phyloP scores from a whole-genome alignment of 2,888 invertebrate genomes.

The Lithophane semibrunnea region DNA sequence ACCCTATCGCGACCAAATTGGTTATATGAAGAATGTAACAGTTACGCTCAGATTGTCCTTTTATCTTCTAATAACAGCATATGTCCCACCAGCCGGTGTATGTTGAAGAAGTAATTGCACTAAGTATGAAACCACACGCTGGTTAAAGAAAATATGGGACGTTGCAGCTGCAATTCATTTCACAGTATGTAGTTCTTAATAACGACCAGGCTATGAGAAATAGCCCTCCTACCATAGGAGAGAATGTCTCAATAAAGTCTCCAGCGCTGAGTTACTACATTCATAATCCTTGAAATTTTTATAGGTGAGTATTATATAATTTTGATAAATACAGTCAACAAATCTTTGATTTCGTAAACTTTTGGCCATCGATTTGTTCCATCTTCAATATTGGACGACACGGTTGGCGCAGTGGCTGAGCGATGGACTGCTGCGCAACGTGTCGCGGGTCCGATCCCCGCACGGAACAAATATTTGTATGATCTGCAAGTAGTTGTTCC shows the following conservation, averaged over 20 bases:
- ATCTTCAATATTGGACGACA: neutral
- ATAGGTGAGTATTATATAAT: neutral
- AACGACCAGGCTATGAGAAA: slow-evolving; percentile 50
- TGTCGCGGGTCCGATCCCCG: no score
- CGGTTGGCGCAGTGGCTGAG: no score
- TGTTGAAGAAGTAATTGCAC: neutral
- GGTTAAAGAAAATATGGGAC: slow-evolving; percentile 23
- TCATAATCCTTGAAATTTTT: slow-evolving; percentile 15
- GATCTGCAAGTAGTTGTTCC: no score
- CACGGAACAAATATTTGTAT: no score
- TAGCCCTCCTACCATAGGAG: slow-evolving; percentile 18
- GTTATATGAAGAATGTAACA: neutral
- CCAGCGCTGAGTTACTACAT: slow-evolving; percentile 30
- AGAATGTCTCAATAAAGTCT: slow-evolving; percentile 26
- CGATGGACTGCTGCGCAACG: no score
- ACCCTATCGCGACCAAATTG: neutral
- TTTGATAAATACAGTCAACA: neutral
- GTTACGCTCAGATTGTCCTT: neutral
- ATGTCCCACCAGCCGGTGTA: neutral
- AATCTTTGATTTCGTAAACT: neutral
- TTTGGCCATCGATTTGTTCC: neutral
- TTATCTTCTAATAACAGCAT: neutral
- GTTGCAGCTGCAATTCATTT: slow-evolving; percentile 46
- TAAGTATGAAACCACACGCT: slow-evolving; percentile 11
- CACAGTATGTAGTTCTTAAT: slow-evolving; percentile 41